Percentiles rank a stretch among this genome's conserved stretches.
These are phyloP conservation scores for Eristalis arbustorum DNA, from an alignment of 2,888 invertebrate species.

Conservation along the genomic window DNA sequence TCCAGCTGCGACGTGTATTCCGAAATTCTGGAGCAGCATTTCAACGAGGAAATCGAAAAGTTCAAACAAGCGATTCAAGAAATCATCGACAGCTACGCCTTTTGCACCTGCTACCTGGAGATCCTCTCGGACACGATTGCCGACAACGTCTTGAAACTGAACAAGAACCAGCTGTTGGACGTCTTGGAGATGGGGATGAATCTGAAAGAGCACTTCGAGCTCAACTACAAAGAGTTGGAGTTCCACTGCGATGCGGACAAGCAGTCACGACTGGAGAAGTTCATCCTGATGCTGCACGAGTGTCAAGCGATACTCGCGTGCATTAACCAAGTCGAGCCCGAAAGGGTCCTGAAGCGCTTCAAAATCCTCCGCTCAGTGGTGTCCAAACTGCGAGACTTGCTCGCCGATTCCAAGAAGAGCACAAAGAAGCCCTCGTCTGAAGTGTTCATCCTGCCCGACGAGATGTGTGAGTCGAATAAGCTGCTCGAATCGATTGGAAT, in stretches of 20 bases:
- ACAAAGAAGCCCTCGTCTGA: constrained; percentile 37
- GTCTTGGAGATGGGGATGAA: constrained; percentile 75
- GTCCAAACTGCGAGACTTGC: constrained; percentile 73
- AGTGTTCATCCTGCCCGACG: constrained; percentile 71
- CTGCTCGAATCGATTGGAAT: constrained; percentile 73
- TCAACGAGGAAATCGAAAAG: constrained; percentile 76
- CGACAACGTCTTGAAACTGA: constrained; percentile 72
- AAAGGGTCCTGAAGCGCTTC: constrained; percentile 77
- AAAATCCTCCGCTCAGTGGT: constrained; percentile 77
- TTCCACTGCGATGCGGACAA: constrained; percentile 64
- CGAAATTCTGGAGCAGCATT: constrained; percentile 78
- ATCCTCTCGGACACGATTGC: constrained; percentile 73
- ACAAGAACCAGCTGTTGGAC: constrained; percentile 73
- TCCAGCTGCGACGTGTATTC: constrained; percentile 73
- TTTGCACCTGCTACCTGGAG: constrained; percentile 75
- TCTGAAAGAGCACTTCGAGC: constrained; percentile 76
- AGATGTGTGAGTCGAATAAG: constrained; percentile 70
- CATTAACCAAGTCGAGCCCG: constrained; percentile 75
- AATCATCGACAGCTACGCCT: constrained; percentile 77
- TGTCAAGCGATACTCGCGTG: constrained; percentile 77
- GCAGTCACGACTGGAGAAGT: constrained; percentile 73
- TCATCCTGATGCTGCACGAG: constrained; percentile 76
- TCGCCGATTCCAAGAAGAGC: constrained; percentile 26
- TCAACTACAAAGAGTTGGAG: constrained; percentile 73
- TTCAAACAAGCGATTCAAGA: constrained; percentile 76